Percentiles rank a stretch among this genome's conserved stretches.
These are phyloP conservation scores for Montipora foliosa DNA, from an alignment of 64 coral and sea anemone genomes.

Conservation along the genomic window DNA sequence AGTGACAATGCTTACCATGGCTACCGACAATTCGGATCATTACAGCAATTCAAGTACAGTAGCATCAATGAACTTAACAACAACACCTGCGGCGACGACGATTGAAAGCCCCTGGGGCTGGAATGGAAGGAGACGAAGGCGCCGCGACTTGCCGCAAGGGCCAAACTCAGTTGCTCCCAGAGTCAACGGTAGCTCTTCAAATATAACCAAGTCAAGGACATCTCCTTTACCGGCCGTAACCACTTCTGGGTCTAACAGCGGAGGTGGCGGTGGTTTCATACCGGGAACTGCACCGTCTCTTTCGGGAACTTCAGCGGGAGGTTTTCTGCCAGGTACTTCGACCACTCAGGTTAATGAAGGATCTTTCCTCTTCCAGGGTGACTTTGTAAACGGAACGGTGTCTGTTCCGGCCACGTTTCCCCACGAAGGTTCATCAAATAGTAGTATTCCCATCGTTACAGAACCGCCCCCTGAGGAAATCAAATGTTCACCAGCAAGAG, in stretches of 20 bases:
- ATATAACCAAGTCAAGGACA: background rate
- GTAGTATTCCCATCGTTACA: constrained; percentile 14
- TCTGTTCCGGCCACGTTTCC: background rate
- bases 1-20: background rate
- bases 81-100: background rate
- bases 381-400: background rate
- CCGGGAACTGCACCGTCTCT: too few species aligned
- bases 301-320: background rate
- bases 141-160: background rate
- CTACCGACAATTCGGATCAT: background rate
- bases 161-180: constrained; percentile 13
- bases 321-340: constrained; percentile 42
- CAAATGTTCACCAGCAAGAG: constrained; percentile 67
- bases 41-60: background rate
- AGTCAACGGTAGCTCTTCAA: constrained; percentile 25
- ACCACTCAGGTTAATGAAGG: background rate
- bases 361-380: background rate
- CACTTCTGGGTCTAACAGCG: background rate
- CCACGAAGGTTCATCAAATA: constrained; percentile 50
- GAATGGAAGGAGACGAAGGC: background rate
- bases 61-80: background rate
- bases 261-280: background rate
- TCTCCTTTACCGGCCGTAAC: background rate
- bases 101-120: background rate
- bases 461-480: constrained; percentile 4